phyloP scores from a whole-genome alignment of 1,140 invertebrate species.

The Homarus americanus region DNA sequence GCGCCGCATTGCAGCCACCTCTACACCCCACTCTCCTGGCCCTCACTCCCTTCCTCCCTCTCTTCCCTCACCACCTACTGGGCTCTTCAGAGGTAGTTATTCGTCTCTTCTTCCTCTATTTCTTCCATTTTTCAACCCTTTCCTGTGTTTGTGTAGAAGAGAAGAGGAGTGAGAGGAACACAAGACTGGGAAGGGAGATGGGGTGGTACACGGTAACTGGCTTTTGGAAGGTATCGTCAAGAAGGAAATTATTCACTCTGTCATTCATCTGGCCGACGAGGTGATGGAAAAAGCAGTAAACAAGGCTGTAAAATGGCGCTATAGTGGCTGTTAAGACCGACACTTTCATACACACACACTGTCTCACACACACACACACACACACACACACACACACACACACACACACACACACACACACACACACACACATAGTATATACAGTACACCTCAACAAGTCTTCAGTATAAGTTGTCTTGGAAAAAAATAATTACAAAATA shows the following conservation, averaged over 20 bases:
- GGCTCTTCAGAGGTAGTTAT: not conserved
- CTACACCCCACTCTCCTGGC: not conserved
- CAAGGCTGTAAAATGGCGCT: not conserved
- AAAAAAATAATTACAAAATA: too few relatives aligned
- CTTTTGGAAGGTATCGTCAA: too few relatives aligned
- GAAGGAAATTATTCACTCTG: not conserved
- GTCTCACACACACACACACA: not conserved
- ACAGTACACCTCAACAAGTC: too few relatives aligned
- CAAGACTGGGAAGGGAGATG: too few relatives aligned
- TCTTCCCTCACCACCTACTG: not conserved
- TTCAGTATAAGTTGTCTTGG: too few relatives aligned
- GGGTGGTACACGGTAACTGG: too few relatives aligned
- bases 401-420: not conserved
- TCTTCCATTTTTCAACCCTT: not conserved
- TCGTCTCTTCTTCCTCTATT: not conserved
- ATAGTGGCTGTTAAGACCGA: not conserved
- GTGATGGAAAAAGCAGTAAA: not conserved
- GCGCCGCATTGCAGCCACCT: not conserved
- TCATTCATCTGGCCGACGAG: not conserved
- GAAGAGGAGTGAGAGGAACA: too few relatives aligned
- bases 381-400: slow-evolving; percentile 10
- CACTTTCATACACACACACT: not conserved
- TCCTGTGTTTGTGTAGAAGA: too few relatives aligned
- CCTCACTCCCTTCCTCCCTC: not conserved
- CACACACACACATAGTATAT: not conserved